These are phyloP conservation scores for Rhopalosiphum maidis DNA, from an alignment of 1,140 invertebrate genomes.

Conservation along the genomic window DNA sequence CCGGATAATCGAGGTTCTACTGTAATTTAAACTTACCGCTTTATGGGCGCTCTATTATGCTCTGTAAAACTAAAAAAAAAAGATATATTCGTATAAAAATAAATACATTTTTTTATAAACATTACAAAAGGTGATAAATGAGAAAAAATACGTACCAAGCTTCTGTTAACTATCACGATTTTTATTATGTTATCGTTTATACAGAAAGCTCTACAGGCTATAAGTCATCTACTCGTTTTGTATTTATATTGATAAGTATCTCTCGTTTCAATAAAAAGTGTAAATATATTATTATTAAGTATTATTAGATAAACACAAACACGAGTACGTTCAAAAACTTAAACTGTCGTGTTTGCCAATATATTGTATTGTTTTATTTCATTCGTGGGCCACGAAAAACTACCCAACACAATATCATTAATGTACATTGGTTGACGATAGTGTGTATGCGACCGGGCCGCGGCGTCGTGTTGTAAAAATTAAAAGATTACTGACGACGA, in stretches of 20 bases:
- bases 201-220: background rate
- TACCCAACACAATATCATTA: background rate
- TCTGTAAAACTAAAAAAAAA: background rate
- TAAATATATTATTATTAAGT: background rate
- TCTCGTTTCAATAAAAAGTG: background rate
- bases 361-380: background rate
- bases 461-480: background rate
- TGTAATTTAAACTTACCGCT: background rate
- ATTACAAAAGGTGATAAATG: background rate
- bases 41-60: background rate
- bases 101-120: background rate
- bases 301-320: background rate
- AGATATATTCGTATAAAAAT: background rate
- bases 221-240: background rate
- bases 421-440: background rate
- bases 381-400: background rate
- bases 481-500: background rate
- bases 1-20: too few species aligned
- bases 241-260: background rate
- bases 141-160: background rate
- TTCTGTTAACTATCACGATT: background rate
- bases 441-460: too few species aligned
- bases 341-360: background rate
- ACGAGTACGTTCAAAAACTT: background rate
- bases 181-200: background rate